A percentile compares a stretch with the other conserved stretches of the same genome.
phyloP scores from a whole-genome alignment of 53 echinoderm and acorn worm species.

The Actinopyga echinites region DNA sequence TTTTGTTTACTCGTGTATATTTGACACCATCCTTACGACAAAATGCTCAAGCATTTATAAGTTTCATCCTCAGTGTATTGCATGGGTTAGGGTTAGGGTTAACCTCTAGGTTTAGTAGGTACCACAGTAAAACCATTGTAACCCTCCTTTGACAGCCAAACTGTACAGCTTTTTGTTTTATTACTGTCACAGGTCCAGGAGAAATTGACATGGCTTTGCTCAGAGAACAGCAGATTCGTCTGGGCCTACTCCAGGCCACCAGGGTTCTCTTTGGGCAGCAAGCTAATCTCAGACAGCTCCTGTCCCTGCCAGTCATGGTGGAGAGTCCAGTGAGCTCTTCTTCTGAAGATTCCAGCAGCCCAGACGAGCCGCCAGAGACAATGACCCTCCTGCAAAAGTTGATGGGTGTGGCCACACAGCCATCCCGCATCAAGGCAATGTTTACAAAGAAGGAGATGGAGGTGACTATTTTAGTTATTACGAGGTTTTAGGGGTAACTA shows the following conservation, averaged over 20 bases:
- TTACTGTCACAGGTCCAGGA: conserved; percentile 30
- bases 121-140: neutral
- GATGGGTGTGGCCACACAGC: conserved; percentile 93
- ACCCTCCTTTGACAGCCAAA: neutral
- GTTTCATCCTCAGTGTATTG: too few relatives aligned
- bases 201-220: conserved; percentile 69
- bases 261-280: conserved; percentile 87
- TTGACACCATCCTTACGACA: too few relatives aligned
- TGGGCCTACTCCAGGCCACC: conserved; percentile 83
- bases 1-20: too few relatives aligned
- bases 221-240: conserved; percentile 90
- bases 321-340: conserved; percentile 51
- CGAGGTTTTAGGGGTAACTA: too few relatives aligned
- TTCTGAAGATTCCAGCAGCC: conserved; percentile 68
- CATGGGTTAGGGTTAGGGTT: too few relatives aligned
- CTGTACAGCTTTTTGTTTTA: too few relatives aligned
- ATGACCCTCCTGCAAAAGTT: conserved; percentile 82
- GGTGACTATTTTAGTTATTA: conserved; percentile 43
- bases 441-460: conserved; percentile 86
- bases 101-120: too few relatives aligned
- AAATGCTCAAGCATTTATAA: too few relatives aligned
- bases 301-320: conserved; percentile 57
- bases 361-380: conserved; percentile 60
- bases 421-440: conserved; percentile 94
- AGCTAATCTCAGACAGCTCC: conserved; percentile 82